phyloP scores from a whole-genome alignment of 1,140 invertebrate genomes.

The Pentalonia nigronervosa region DNA sequence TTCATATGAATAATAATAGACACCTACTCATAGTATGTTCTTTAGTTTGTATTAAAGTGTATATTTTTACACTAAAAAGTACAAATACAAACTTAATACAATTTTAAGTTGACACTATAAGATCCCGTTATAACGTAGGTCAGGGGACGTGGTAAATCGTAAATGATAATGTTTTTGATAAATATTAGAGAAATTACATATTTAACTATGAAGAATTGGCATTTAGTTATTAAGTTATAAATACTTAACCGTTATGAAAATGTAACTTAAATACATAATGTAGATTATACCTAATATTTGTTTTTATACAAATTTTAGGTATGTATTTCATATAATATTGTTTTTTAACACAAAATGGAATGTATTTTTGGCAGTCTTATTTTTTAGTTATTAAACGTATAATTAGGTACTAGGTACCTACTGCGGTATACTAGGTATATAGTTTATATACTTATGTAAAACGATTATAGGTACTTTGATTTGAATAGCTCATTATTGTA shows the following conservation, averaged over 20 bases:
- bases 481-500: background rate
- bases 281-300: background rate
- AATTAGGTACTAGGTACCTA: background rate
- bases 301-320: background rate
- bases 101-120: background rate
- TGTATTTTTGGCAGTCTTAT: background rate
- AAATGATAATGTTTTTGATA: too few relatives aligned
- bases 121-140: background rate
- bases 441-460: background rate
- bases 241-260: background rate
- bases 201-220: background rate
- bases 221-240: background rate
- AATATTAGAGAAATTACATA: too few relatives aligned
- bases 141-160: background rate
- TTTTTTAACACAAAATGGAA: background rate
- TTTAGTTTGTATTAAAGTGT: background rate
- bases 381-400: background rate
- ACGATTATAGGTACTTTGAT: conserved; percentile 11
- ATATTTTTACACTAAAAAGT: background rate
- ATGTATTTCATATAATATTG: background rate
- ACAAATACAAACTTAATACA: background rate
- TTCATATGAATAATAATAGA: too few relatives aligned
- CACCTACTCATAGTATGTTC: too few relatives aligned
- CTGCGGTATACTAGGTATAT: background rate
- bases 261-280: too few relatives aligned